Conservation (phyloP, 37 sponge, comb jelly and placozoan species). For the Halisarca cf. caerulea region DNA sequence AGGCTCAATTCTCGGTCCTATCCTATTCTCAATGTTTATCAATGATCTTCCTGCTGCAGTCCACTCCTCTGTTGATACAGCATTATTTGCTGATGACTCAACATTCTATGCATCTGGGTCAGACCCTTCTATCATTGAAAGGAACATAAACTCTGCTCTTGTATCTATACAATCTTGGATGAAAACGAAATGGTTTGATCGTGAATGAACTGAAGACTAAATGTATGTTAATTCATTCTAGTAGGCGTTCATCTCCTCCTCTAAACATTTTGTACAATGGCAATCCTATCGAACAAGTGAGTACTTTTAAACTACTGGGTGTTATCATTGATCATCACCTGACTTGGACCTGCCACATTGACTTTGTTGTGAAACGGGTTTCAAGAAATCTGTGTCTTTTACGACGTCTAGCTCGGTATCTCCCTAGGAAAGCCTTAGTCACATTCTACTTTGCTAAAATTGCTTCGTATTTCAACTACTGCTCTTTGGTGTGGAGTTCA, state of each 20-base stretch:
- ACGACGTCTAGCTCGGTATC: not conserved
- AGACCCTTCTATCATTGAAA: not conserved
- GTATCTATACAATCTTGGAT: not conserved
- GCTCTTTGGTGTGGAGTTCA: not conserved
- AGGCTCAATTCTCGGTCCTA: conserved; percentile 30
- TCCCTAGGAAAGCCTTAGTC: not conserved
- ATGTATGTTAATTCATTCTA: conserved; percentile 12
- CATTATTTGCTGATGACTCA: conserved; percentile 27
- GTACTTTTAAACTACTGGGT: conserved; percentile 14
- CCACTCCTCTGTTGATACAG: not conserved
- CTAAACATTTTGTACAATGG: conserved; percentile 15
- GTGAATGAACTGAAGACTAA: conserved; percentile 1
- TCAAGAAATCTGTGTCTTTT: not conserved
- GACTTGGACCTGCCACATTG: not conserved
- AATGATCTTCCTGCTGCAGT: conserved; percentile 19
- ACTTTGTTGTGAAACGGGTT: not conserved
- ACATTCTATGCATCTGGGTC: not conserved
- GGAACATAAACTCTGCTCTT: not conserved
- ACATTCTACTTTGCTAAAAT: conserved; percentile 3
- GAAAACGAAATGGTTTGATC: not conserved
- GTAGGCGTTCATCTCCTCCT: conserved; percentile 5
- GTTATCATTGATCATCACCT: not conserved
- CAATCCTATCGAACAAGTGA: conserved; percentile 12
- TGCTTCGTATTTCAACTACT: conserved; percentile 21
- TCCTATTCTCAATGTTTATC: not conserved